These are phyloP conservation scores for Lycocerus yunnanus DNA, from an alignment of 2,888 invertebrate genomes.

Conservation along the genomic window DNA sequence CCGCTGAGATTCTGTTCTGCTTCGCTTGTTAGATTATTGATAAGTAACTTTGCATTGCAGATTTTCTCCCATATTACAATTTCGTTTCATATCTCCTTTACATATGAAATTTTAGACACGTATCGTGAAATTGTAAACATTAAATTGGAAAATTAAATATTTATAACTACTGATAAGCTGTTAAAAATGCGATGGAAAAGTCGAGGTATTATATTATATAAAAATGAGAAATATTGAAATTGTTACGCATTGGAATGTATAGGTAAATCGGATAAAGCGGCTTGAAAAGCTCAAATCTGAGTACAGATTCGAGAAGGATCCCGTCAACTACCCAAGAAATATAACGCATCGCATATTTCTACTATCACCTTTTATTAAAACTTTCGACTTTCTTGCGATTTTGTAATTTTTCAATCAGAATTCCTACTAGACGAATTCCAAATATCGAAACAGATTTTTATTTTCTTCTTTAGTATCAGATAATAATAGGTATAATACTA, in stretches of 20 bases:
- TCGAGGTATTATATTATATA: slow-evolving; percentile 1
- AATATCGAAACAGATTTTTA: neutral
- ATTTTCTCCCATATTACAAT: neutral
- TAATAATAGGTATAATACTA: neutral
- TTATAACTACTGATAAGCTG: neutral
- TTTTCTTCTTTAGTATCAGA: neutral
- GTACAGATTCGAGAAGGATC: slow-evolving; percentile 12
- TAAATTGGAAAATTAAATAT: neutral
- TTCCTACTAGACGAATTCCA: neutral
- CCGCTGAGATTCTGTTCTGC: slow-evolving; percentile 11
- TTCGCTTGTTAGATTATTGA: slow-evolving; percentile 21
- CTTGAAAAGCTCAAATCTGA: slow-evolving; percentile 11
- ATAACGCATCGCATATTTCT: neutral
- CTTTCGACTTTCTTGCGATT: neutral
- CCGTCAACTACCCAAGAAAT: neutral
- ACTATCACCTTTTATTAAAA: neutral
- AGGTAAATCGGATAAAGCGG: slow-evolving; percentile 19
- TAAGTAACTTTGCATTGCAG: slow-evolving; percentile 24
- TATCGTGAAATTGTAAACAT: neutral
- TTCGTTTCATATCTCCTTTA: neutral
- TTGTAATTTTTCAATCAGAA: neutral
- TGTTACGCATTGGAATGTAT: slow-evolving; percentile 4
- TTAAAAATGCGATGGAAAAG: neutral
- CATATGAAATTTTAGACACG: neutral
- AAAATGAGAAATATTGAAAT: slow-evolving; percentile 15